A percentile compares a stretch with the other conserved stretches of the same genome.
phyloP scores from a whole-genome alignment of 2,797 vertebrate species.

The Tadarida brasiliensis region DNA sequence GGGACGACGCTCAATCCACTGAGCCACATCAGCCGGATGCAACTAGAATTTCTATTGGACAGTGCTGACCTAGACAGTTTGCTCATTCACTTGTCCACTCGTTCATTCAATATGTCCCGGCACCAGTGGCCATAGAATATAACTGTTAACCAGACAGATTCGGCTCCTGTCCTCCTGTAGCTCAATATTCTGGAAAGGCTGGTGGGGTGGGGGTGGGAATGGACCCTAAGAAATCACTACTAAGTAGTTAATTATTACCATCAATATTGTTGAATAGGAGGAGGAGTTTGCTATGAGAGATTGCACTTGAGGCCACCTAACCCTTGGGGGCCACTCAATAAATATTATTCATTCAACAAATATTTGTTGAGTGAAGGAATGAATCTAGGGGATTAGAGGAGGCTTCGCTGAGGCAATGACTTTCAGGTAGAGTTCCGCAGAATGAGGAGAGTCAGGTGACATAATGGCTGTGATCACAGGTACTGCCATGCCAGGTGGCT shows the following conservation, averaged over 20 bases:
- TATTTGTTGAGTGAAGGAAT: background rate
- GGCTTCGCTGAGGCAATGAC: background rate
- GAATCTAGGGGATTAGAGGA: background rate
- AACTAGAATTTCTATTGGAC: background rate
- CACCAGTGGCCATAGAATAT: background rate
- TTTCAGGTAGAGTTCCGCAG: background rate
- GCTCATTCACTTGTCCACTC: background rate
- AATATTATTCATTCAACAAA: background rate
- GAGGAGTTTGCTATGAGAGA: background rate
- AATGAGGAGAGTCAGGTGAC: background rate
- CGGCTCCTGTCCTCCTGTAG: background rate
- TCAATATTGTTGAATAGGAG: background rate
- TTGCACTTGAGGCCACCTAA: background rate
- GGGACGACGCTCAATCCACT: too few species aligned
- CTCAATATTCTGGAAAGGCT: background rate
- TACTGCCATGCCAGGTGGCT: rapidly evolving
- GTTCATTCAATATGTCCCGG: background rate
- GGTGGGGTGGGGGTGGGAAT: background rate
- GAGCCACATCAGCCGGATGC: too few species aligned
- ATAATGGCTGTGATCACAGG: background rate
- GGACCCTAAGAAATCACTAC: background rate
- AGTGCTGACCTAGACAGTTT: background rate
- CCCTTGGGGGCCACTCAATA: background rate
- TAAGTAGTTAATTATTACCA: background rate
- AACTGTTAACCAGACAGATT: background rate